Base-by-base conservation (phyloP, 2,888 invertebrate species). In the Hirtodrosophila duncani region DNA sequence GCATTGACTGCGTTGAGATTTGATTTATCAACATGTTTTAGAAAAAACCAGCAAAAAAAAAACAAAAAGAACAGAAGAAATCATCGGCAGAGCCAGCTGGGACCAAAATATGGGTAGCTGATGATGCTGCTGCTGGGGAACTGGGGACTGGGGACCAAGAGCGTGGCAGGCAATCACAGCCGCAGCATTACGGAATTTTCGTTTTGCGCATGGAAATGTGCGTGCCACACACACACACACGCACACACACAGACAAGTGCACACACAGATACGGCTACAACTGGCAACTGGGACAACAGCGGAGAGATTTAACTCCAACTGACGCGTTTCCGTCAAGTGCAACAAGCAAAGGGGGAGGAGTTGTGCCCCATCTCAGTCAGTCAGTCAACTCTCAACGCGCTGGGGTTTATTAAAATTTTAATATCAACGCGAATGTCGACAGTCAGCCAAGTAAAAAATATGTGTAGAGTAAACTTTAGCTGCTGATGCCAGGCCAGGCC, bases 311-410 rank as follows among this genome's bases (percentile, higher is more conserved):
- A 20, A 49, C 23, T 43, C 27, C 72, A 70, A 70, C 77, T 71
- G 74, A 80, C 77, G 80, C 71, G 62, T 53, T 79, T 71, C 79
- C 79, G 72, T 75, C 72, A 74, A 74, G 77, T 79, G 72, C 72
- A 72, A 74, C 79, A 79, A 70, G 79, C 72, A 59, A 63, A 46
- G 51, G 16, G 3, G 17, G 14, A 5, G 24, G 31, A 5, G 41
- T 16, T 4, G 18, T 4, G 7, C 6, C 8, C 39, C 57, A 57
- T 51, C 59, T 39, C 23, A 7, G 18, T 10, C 38, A 33, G 48
- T 39, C 48, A 60, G 67, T 52, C 67, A 59, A 57, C 63, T 55
- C 67, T 52, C 67, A 59, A 57, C 63, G 58, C 67, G 79, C 79
- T 24, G 39, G 62, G 79, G 77, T 79, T 77, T 77, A 77, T 77